Evolutionary conservation across 2,888 invertebrate genomes (phyloP), one percentile per base, ranked within the genome.

Genomic region (Xylota sylvarum): DNA sequence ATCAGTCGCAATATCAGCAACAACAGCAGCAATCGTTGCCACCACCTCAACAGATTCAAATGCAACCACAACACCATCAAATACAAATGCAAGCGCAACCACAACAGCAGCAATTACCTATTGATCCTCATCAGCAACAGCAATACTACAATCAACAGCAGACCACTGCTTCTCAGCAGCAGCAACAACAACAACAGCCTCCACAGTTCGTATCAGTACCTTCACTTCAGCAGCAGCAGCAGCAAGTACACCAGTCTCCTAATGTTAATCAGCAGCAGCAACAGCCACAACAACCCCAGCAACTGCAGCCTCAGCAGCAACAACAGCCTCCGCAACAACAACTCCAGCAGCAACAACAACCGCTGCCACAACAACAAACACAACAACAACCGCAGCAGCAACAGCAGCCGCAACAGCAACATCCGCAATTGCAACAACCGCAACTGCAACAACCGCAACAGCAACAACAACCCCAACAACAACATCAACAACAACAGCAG

Each of bases 21-120:
- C 93, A 94, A 80, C 93, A 94, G 80, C 92, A 93, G 90, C 93
- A 93, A 52, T 58, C 74, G 17, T 40, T 32, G 43, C 56, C 23
- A 83, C 93, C 17, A 56, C 56, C 4, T 92, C 92, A 70, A 90
- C 90, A 1, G 92, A 48, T 93, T 72, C 88, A 90, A 90, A 56
- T 87, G 27, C 78, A 88, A 60, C 56, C 64, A 32, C 74, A 87
- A 55, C 35, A 81, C 55, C 67, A 72, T 5, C 80, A n/a, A n/a
- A n/a, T n/a, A n/a, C n/a, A n/a, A n/a, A n/a, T n/a, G n/a, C n/a
- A n/a, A n/a, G n/a, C 84, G 17, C 87, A 88, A 50, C 76, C 67
- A 32, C 78, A 83, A n/a, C 73, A 78, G 35, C 87, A 87, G 32
- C 56, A 88, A 56, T 67, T 14, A 89, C 4, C 56, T 87, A 17